These are phyloP conservation scores for Lasioglossum leucozonium DNA, from an alignment of 2,888 invertebrate species.

Conservation along the genomic window DNA sequence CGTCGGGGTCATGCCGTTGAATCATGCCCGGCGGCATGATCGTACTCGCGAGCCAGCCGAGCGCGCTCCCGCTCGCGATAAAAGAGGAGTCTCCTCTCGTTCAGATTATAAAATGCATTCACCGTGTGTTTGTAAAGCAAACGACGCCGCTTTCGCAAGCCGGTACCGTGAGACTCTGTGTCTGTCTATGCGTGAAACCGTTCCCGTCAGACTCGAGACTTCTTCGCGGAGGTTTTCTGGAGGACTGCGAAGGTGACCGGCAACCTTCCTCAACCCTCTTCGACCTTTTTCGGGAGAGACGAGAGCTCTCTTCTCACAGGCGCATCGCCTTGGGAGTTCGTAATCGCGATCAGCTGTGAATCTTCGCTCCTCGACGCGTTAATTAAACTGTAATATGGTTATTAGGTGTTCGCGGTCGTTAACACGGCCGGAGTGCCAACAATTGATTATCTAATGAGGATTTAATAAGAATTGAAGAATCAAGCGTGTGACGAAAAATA, in stretches of 20 bases:
- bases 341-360: not conserved
- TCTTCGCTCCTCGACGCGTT: not conserved
- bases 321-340: conserved; percentile 8
- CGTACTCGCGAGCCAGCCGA: not conserved
- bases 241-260: not conserved
- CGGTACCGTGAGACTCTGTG: not conserved
- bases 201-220: not conserved
- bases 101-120: conserved; percentile 49
- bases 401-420: too few relatives aligned
- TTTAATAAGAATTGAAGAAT: too few relatives aligned
- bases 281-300: not conserved
- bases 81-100: conserved; percentile 29
- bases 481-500: too few relatives aligned
- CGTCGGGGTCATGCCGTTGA: not conserved
- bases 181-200: not conserved
- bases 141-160: conserved; percentile 32
- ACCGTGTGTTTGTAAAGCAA: conserved; percentile 47
- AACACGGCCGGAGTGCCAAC: too few relatives aligned
- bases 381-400: too few relatives aligned
- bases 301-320: not conserved
- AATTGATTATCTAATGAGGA: too few relatives aligned
- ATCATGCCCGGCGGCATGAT: conserved; percentile 18
- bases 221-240: conserved; percentile 13
- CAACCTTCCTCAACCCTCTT: conserved; percentile 4
- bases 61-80: conserved; percentile 19